A percentile compares a stretch with the other conserved stretches of the same genome.
Conservation (phyloP, 2,113 vertebrate genomes). For the Ciconia boyciana region DNA sequence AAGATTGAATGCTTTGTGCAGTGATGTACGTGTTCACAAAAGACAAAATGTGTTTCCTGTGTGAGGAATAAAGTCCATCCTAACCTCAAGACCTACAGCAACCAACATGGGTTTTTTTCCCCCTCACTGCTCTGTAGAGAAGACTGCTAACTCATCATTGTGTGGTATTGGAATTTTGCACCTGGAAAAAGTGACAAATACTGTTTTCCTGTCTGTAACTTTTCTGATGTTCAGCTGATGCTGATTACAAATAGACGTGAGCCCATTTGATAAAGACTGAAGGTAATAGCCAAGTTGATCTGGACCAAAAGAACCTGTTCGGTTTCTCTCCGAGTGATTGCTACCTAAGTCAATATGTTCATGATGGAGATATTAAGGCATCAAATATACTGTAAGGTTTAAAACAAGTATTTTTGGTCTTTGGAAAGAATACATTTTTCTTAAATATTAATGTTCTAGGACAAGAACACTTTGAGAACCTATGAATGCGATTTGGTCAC, state of each 20-base stretch:
- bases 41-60: background rate
- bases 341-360: background rate
- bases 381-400: background rate
- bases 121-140: background rate
- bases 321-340: background rate
- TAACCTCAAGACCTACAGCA: background rate
- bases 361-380: background rate
- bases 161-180: background rate
- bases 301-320: background rate
- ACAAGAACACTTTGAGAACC: background rate
- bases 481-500: background rate
- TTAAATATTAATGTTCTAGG: background rate
- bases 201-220: background rate
- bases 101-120: background rate
- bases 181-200: background rate
- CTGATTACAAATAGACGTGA: background rate
- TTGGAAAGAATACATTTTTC: background rate
- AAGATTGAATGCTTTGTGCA: background rate
- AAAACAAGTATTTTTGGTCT: slow-evolving; percentile 13
- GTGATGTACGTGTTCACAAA: background rate
- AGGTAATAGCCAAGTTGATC: background rate
- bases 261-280: background rate
- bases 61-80: background rate
- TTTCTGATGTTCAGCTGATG: background rate
- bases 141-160: background rate